phyloP scores from a whole-genome alignment of 1,140 invertebrate species.

The Cotesia glomerata region DNA sequence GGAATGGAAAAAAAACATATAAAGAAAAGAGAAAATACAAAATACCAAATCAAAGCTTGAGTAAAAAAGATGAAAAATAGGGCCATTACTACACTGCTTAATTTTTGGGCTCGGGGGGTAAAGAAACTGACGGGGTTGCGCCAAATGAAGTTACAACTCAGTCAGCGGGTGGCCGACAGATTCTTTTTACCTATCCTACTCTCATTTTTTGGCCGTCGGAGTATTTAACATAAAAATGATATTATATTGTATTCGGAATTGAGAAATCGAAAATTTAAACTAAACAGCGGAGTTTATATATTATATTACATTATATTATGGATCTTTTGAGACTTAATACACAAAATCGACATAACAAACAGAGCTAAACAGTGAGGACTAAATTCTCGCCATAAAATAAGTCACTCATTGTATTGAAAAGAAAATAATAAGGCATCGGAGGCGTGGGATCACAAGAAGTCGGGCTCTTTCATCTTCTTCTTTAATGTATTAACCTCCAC shows the following conservation, averaged over 20 bases:
- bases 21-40: slow-evolving; percentile 8
- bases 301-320: background rate
- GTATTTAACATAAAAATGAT: background rate
- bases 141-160: slow-evolving; percentile 60
- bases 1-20: background rate
- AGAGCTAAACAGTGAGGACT: too few relatives aligned
- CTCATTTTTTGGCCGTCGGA: background rate
- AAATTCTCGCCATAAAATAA: too few relatives aligned
- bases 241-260: too few relatives aligned
- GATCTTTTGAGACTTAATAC: too few relatives aligned
- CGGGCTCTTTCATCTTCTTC: slow-evolving; percentile 57
- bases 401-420: slow-evolving; percentile 8
- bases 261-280: too few relatives aligned
- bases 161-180: slow-evolving; percentile 55
- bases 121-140: slow-evolving; percentile 33
- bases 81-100: too few relatives aligned
- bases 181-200: slow-evolving; percentile 17
- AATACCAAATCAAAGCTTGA: slow-evolving; percentile 19
- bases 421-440: slow-evolving; percentile 19
- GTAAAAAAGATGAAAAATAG: background rate
- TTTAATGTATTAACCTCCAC: slow-evolving; percentile 39
- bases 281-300: background rate
- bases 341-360: too few relatives aligned
- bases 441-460: slow-evolving; percentile 52
- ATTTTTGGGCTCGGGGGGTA: background rate